Percentiles rank a stretch among this genome's conserved stretches.
These are phyloP conservation scores for Trichonephila inaurata DNA, from an alignment of 1,140 invertebrate species.

Conservation along the genomic window DNA sequence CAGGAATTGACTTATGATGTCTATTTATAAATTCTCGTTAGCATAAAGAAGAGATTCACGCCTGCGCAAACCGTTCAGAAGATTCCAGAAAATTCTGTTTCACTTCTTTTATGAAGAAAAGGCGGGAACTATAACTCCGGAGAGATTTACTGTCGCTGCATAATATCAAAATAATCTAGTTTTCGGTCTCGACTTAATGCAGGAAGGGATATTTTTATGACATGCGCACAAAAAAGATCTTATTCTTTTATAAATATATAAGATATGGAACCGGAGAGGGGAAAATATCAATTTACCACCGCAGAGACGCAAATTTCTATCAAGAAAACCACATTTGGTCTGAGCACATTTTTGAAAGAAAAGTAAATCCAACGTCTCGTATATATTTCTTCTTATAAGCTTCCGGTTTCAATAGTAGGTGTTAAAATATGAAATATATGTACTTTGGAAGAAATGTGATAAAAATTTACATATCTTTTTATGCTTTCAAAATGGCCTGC, in stretches of 20 bases:
- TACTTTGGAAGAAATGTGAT: background rate
- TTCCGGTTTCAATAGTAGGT: background rate
- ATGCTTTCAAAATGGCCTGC: background rate
- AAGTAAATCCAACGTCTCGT: background rate
- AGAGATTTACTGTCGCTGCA: background rate
- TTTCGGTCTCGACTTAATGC: background rate
- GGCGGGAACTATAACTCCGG: background rate
- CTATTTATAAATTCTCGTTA: constrained; percentile 66
- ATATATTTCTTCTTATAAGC: background rate
- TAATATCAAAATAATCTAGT: constrained; percentile 50
- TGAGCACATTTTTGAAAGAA: background rate
- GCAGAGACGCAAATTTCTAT: background rate
- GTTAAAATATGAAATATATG: background rate
- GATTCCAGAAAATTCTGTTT: background rate
- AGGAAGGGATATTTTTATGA: background rate
- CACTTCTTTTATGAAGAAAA: background rate
- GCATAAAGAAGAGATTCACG: constrained; percentile 60
- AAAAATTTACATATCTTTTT: background rate
- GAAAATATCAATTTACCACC: background rate
- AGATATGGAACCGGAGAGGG: background rate
- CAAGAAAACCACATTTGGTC: background rate
- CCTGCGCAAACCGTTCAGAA: background rate
- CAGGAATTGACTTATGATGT: constrained; percentile 55
- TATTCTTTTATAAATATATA: constrained; percentile 12
- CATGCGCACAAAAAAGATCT: background rate